Conservation (phyloP, 2,113 vertebrate species). For the Erpornis zantholeuca region DNA sequence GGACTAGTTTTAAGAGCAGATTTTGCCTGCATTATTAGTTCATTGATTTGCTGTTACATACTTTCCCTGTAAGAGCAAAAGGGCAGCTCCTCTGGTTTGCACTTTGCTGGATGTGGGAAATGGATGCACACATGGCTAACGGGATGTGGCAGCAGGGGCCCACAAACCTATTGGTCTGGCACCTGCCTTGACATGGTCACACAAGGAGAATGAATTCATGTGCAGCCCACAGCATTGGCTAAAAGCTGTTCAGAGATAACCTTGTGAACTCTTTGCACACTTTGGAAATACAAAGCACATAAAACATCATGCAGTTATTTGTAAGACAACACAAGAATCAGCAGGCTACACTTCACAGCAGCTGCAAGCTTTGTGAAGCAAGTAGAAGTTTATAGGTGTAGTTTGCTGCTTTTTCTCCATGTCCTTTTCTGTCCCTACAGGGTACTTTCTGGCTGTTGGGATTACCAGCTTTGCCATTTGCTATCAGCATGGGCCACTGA, state of each 20-base stretch:
- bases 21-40: neutral
- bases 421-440: slow-evolving; percentile 56
- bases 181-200: fast-evolving
- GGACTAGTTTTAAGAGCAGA: neutral
- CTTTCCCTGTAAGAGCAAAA: neutral
- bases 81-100: neutral
- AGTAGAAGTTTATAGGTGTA: neutral
- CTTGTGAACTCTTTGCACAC: neutral
- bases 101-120: neutral
- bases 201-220: neutral
- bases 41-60: neutral
- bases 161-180: neutral
- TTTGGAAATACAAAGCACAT: neutral
- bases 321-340: neutral
- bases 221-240: neutral
- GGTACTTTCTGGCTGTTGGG: slow-evolving; percentile 70
- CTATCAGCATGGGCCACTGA: slow-evolving; percentile 72
- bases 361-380: neutral
- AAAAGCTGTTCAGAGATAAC: neutral
- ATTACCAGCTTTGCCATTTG: slow-evolving; percentile 72
- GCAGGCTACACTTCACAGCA: neutral
- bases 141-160: neutral
- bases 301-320: neutral
- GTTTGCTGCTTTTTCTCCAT: neutral
- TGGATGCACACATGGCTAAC: neutral